Conservation (phyloP, 2,797 vertebrate genomes). For the Leptoclinus maculatus region DNA sequence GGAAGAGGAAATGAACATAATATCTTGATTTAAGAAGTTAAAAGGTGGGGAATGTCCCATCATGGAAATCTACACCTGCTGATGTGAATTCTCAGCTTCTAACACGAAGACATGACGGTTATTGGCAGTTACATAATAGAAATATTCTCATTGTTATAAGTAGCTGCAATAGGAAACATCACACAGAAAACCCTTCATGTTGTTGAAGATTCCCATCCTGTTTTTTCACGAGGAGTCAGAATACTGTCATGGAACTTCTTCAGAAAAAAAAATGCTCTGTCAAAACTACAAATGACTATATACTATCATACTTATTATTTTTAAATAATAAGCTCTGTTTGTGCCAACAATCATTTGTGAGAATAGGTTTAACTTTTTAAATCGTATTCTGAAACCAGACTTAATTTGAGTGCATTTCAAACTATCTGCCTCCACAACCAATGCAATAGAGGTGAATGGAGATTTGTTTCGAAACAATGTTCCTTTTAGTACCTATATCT, state of each 20-base stretch:
- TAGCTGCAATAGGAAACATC: neutral
- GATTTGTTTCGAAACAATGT: neutral
- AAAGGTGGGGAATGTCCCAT: slow-evolving; percentile 44
- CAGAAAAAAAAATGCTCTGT: neutral
- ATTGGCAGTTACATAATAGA: neutral
- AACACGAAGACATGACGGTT: neutral
- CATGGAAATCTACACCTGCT: slow-evolving; percentile 22
- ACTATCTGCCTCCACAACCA: neutral
- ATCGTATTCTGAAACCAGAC: neutral
- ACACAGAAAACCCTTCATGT: neutral
- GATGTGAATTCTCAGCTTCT: slow-evolving; percentile 7
- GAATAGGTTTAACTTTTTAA: neutral
- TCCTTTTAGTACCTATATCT: neutral
- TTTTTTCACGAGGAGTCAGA: neutral
- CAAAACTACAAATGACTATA: neutral
- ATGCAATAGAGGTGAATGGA: neutral
- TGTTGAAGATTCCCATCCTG: neutral
- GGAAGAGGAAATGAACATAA: slow-evolving; percentile 46
- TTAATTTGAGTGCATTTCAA: neutral
- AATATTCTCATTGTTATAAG: neutral
- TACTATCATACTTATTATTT: neutral
- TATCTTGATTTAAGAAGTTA: slow-evolving; percentile 68
- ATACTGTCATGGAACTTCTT: neutral
- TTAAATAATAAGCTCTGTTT: neutral
- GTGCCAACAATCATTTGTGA: neutral